Conservation (phyloP, 2,888 invertebrate genomes). For the Augochlorella aurata region DNA sequence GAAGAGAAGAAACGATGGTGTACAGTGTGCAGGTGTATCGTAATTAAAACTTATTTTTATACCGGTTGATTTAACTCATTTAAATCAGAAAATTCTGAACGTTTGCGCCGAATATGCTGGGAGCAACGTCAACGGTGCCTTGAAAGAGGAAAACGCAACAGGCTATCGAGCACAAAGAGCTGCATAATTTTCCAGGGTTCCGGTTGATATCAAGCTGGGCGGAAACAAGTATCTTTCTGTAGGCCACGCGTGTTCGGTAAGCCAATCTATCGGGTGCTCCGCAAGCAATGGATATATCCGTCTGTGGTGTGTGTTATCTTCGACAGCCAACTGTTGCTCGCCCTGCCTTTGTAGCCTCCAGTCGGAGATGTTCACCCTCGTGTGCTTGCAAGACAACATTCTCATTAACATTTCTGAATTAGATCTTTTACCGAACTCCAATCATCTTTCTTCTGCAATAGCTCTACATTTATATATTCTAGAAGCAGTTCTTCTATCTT, state of each 20-base stretch:
- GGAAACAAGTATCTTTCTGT: constrained; percentile 61
- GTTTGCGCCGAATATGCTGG: not conserved
- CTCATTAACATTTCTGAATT: not conserved
- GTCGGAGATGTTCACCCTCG: not conserved
- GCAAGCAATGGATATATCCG: constrained; percentile 5
- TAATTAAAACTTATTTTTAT: not conserved
- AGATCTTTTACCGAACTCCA: not conserved
- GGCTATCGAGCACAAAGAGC: not conserved
- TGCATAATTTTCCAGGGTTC: constrained; percentile 30
- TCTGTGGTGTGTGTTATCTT: not conserved
- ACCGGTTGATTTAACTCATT: not conserved
- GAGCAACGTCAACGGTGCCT: not conserved
- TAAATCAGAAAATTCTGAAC: not conserved
- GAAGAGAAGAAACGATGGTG: not conserved
- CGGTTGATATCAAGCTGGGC: constrained; percentile 51
- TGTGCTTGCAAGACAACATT: not conserved
- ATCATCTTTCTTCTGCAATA: too few relatives aligned
- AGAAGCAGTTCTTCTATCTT: too few relatives aligned
- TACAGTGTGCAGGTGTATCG: not conserved
- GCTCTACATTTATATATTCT: too few relatives aligned
- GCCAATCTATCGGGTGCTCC: constrained; percentile 48
- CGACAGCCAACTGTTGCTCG: constrained; percentile 1
- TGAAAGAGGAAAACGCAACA: not conserved
- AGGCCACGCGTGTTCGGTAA: constrained; percentile 37
- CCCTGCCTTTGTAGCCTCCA: not conserved